Percentiles rank a stretch among this genome's conserved stretches.
Evolutionary conservation across 2,797 vertebrate genomes (phyloP).

Genomic region (Carduelis carduelis): DNA sequence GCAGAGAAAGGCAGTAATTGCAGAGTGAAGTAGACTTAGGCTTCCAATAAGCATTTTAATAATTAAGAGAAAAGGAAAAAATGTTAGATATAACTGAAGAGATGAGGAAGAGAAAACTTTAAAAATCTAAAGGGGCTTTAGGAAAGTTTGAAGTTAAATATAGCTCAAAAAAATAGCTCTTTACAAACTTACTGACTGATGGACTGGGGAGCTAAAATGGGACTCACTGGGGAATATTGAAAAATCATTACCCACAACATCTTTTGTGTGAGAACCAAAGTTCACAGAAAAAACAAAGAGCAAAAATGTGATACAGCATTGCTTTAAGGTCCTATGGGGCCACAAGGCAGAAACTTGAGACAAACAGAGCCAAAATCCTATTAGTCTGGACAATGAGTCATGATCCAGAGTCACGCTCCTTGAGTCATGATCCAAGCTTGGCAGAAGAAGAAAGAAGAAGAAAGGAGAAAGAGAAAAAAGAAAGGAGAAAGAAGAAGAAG

Average conservation of each 20-base stretch:
- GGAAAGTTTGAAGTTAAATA: background rate
- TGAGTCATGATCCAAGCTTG: background rate
- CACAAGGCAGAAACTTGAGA: background rate
- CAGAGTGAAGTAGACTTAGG: background rate
- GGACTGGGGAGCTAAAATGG: background rate
- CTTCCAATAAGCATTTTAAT: background rate
- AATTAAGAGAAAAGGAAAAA: background rate
- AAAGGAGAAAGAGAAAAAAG: too few relatives aligned
- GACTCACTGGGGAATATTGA: background rate
- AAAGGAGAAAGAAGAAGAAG: background rate
- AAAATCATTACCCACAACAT: background rate
- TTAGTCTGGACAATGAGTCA: background rate
- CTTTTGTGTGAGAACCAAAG: background rate
- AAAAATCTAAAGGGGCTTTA: background rate
- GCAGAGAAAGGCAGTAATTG: background rate
- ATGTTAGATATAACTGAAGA: background rate
- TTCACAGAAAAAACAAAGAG: background rate
- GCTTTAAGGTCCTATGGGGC: background rate
- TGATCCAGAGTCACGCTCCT: background rate
- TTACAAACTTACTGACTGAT: background rate
- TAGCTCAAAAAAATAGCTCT: background rate
- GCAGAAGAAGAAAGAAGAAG: background rate
- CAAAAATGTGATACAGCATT: background rate
- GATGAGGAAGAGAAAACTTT: background rate
- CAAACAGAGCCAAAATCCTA: background rate